These are phyloP conservation scores for Rhizomys pruinosus DNA, from an alignment of 2,113 vertebrate genomes.

Conservation along the genomic window DNA sequence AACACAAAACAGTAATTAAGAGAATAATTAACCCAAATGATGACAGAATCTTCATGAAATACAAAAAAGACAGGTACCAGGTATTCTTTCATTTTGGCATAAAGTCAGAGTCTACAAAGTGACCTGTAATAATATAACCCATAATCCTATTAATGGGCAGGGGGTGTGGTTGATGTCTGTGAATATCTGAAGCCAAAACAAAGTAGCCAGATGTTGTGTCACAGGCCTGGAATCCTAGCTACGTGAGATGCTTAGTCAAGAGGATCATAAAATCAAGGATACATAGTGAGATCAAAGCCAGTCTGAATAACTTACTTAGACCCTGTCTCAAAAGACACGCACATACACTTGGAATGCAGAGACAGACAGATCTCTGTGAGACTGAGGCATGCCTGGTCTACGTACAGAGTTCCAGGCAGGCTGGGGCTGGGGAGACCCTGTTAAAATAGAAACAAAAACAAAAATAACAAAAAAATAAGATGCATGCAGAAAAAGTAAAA, in stretches of 20 bases:
- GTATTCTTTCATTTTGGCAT: not conserved
- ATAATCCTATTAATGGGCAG: not conserved
- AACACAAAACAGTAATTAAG: slow-evolving; percentile 13
- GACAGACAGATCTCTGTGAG: no score
- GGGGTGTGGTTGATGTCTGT: not conserved
- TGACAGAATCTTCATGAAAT: not conserved
- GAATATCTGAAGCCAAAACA: not conserved
- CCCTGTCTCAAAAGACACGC: not conserved
- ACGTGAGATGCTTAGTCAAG: not conserved
- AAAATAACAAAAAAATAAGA: no score
- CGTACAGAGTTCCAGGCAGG: no score
- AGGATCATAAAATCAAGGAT: not conserved
- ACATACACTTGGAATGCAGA: no score
- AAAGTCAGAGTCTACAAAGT: not conserved
- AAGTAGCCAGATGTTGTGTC: not conserved
- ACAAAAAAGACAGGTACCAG: not conserved
- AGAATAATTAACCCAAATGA: not conserved
- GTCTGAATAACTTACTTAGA: no score
- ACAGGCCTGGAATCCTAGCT: not conserved
- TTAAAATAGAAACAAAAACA: no score
- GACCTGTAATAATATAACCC: not conserved
- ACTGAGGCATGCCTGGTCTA: no score
- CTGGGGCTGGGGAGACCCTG: no score
- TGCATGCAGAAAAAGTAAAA: not conserved
- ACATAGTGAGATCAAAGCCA: not conserved